These are phyloP conservation scores for Chelmon rostratus DNA, from an alignment of 2,797 vertebrate species.

Conservation along the genomic window DNA sequence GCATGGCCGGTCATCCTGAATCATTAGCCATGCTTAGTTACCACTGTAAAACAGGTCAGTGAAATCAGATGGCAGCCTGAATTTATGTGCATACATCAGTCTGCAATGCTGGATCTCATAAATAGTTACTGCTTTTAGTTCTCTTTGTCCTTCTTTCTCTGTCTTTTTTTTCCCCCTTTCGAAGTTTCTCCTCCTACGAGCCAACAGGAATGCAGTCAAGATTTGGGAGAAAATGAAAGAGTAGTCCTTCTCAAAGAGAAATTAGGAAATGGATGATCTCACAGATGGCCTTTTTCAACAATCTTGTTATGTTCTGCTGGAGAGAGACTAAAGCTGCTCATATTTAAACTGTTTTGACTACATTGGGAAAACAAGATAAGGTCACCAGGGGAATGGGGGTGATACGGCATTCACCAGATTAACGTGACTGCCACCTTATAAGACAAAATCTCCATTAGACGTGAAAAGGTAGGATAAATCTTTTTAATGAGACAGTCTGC, in stretches of 20 bases:
- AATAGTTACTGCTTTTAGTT: conserved; percentile 46
- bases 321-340: conserved; percentile 34
- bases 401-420: conserved; percentile 45
- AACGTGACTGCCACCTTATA: conserved; percentile 27
- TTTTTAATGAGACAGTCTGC: conserved; percentile 59
- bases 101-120: conserved; percentile 60
- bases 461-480: conserved; percentile 55
- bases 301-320: conserved; percentile 32
- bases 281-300: conserved; percentile 53
- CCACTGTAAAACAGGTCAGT: conserved; percentile 68
- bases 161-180: conserved; percentile 10
- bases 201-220: conserved; percentile 37
- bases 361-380: conserved; percentile 59
- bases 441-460: conserved; percentile 34
- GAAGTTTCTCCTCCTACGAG: conserved; percentile 8
- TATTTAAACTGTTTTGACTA: conserved; percentile 60
- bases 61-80: conserved; percentile 51
- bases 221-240: conserved; percentile 54
- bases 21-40: conserved; percentile 68
- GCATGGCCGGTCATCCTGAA: conserved; percentile 53
- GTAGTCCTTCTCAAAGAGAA: conserved; percentile 37
- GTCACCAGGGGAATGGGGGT: conserved; percentile 49
- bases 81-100: conserved; percentile 58
- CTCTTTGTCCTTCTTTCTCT: not conserved
- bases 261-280: conserved; percentile 57